Evolutionary conservation across 2,113 vertebrate species (phyloP).

Genomic region (Lontra canadensis): DNA sequence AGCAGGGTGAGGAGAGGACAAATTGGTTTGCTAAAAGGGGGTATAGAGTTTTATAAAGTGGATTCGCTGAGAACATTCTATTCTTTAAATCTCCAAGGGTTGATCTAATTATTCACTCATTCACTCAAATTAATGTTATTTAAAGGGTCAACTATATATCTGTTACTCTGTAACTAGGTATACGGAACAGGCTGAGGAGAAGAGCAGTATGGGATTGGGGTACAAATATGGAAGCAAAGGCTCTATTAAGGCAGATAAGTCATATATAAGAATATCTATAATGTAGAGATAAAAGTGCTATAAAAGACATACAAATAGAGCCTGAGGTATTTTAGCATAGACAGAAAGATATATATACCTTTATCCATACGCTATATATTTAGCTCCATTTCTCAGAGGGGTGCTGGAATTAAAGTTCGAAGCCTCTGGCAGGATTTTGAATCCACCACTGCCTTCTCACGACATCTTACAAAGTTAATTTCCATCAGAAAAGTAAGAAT

Average conservation of each 20-base stretch:
- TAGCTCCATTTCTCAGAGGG: neutral
- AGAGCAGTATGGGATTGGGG: rapidly evolving
- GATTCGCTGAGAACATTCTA: neutral
- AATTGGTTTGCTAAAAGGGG: neutral
- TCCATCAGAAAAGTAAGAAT: slow-evolving; percentile 40
- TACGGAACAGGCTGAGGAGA: neutral
- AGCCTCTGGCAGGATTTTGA: neutral
- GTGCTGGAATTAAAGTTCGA: neutral
- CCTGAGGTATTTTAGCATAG: neutral
- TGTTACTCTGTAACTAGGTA: neutral
- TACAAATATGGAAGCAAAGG: neutral
- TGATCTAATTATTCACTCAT: neutral
- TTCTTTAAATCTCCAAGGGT: neutral
- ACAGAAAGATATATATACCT: neutral
- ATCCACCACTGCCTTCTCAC: neutral
- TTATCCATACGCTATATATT: neutral
- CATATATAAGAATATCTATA: neutral
- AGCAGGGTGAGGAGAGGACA: neutral
- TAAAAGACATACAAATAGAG: neutral
- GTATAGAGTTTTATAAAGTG: neutral
- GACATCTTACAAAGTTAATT: slow-evolving; percentile 19
- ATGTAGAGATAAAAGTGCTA: neutral
- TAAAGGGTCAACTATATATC: neutral
- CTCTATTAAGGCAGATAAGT: neutral
- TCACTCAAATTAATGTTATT: neutral